phyloP scores from a whole-genome alignment of 92 coral and sea anemone species.

The Isaurus tuberculatus region DNA sequence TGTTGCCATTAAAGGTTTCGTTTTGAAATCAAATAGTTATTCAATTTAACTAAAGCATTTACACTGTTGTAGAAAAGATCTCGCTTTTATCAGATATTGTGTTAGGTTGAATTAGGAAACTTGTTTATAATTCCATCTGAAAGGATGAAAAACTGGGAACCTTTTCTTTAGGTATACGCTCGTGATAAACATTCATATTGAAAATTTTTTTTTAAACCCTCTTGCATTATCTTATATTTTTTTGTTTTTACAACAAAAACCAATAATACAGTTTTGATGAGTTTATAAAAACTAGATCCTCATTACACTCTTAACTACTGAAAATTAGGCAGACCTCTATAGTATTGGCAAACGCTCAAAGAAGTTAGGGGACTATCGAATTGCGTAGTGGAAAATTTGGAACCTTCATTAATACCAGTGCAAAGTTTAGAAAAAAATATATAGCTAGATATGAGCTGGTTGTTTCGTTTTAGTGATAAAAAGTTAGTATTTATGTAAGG shows the following conservation, averaged over 20 bases:
- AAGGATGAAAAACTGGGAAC: too few species aligned
- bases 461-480: neutral
- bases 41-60: neutral
- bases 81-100: neutral
- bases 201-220: too few species aligned
- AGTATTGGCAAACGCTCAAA: neutral
- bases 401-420: neutral
- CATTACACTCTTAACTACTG: neutral
- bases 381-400: neutral
- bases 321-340: neutral
- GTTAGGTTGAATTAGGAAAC: too few species aligned
- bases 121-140: too few species aligned
- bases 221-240: too few species aligned
- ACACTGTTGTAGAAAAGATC: neutral
- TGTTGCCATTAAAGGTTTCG: conserved; percentile 3
- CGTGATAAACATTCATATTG: too few species aligned
- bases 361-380: neutral
- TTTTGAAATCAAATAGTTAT: neutral
- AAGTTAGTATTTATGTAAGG: neutral
- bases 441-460: neutral
- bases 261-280: neutral
- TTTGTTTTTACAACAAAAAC: neutral
- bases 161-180: too few species aligned
- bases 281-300: neutral
- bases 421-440: neutral